Base-by-base conservation (phyloP, 2,888 invertebrate genomes). In the Yponomeuta evonymella region DNA sequence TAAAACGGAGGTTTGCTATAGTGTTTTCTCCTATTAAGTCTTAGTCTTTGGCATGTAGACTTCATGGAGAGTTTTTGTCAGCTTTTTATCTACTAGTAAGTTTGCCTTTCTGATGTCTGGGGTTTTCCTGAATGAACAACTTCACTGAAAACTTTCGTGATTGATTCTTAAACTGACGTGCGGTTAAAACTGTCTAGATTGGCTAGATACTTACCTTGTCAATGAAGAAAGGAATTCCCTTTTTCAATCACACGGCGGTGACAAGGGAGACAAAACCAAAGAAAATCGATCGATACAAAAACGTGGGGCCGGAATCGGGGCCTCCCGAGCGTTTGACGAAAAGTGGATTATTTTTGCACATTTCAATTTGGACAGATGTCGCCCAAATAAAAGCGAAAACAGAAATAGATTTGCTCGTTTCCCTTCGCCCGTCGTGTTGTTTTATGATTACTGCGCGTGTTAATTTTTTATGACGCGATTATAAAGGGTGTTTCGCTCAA, bases 341-440 rank as follows among this genome's bases (percentile, higher is more conserved):
- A 73, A 73, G 73, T 71, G 73, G 73, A 76, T 76, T 76, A 75
- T 43, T 70, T 69, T 69, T 68, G 70, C 71, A 67, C 73, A 67
- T 70, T 73, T 73, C 70, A 70, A 73, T 71, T 67, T 63, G 68
- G 71, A 70, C 70, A 70, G 70, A 70, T 70, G 70, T 70, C 62
- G 36, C 62, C 23, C n/a, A 67, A 65, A 58, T 58, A 58, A 58
- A 58, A 58, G 15, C 51, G 51, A 58, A 58, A 58, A 58, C 67
- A 36, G 30, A 70, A 36, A 9, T 70, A 9, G 63, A 70, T 62
- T 62, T 63, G 63, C 36, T 70, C 62, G 63, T 51, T 68, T 67
- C 23, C 36, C n/a, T 29, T 65, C 33, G 15, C 43, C 11, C 15
- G 10, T 29, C 48, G 68, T 68, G 48, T 48, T 68, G 29, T 68